Evolutionary conservation across 92 coral and sea anemone species (phyloP).

Genomic region (Hydrozoanthus gracilis): DNA sequence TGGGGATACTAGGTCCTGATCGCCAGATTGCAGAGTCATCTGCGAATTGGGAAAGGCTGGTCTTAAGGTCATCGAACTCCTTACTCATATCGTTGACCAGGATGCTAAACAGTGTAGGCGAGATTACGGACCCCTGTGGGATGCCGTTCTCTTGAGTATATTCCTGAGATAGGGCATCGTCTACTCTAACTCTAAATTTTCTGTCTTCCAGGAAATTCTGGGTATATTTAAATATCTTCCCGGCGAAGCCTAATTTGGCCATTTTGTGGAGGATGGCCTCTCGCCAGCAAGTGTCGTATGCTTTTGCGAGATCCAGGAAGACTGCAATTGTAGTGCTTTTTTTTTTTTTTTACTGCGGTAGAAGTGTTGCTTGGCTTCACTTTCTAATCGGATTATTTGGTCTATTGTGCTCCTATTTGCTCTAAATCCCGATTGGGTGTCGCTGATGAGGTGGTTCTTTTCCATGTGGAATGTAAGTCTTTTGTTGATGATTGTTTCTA

Average conservation of each 20-base stretch:
- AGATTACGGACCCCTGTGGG: neutral
- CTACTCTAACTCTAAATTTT: neutral
- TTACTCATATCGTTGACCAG: neutral
- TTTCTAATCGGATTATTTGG: conserved; percentile 1
- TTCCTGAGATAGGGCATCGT: neutral
- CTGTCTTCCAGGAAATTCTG: neutral
- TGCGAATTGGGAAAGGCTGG: neutral
- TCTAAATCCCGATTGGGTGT: conserved; percentile 1
- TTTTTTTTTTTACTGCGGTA: neutral
- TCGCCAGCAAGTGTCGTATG: conserved; percentile 7
- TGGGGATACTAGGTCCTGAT: neutral
- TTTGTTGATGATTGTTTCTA: neutral
- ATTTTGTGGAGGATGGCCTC: conserved; percentile 5
- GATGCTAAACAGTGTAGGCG: neutral
- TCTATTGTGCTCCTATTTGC: neutral
- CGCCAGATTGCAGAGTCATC: neutral
- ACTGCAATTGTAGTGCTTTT: neutral
- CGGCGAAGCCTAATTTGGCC: neutral
- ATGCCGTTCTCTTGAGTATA: neutral
- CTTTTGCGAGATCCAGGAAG: neutral
- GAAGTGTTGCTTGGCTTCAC: conserved; percentile 10
- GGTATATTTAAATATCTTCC: neutral
- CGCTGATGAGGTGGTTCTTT: neutral
- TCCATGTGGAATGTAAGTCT: neutral
- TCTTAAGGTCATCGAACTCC: neutral